Percentiles rank a stretch among this genome's conserved stretches.
phyloP scores from a whole-genome alignment of 2,113 vertebrate genomes.

The Toxostoma redivivum region DNA sequence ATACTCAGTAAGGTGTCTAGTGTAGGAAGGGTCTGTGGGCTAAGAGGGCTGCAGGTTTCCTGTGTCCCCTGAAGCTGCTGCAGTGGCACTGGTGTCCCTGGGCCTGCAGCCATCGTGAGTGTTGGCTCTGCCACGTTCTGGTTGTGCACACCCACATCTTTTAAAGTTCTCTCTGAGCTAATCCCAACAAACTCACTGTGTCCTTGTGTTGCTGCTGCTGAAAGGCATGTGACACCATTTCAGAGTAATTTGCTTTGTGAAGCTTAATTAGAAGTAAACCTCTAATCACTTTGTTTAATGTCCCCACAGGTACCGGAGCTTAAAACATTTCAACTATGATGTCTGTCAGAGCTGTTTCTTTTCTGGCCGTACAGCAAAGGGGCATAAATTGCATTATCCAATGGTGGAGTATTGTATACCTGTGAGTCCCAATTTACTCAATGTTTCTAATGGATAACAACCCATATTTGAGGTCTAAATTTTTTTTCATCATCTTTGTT shows the following conservation, averaged over 20 bases:
- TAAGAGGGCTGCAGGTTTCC: background rate
- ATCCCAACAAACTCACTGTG: background rate
- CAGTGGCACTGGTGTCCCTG: background rate
- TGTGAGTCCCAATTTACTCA: constrained; percentile 73
- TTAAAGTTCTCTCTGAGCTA: background rate
- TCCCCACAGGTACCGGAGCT: constrained; percentile 87
- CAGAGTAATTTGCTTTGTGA: background rate
- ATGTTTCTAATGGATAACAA: background rate
- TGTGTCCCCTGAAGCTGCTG: background rate
- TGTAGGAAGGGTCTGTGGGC: background rate
- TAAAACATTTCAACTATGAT: constrained; percentile 99
- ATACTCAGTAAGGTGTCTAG: accelerated
- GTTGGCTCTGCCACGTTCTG: accelerated
- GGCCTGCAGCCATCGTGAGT: accelerated
- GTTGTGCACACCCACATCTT: accelerated
- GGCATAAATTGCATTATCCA: constrained; percentile 96
- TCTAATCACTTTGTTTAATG: background rate
- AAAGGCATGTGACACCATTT: background rate
- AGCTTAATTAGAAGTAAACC: background rate
- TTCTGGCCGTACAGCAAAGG: constrained; percentile 95
- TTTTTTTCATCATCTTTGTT: background rate
- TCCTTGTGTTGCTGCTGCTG: background rate
- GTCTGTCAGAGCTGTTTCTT: constrained; percentile 99
- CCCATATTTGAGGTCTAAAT: background rate
- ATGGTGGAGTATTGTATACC: constrained; percentile 99